A percentile compares a stretch with the other conserved stretches of the same genome.
These are phyloP conservation scores for Lophius piscatorius DNA, from an alignment of 2,113 vertebrate species.

Conservation along the genomic window DNA sequence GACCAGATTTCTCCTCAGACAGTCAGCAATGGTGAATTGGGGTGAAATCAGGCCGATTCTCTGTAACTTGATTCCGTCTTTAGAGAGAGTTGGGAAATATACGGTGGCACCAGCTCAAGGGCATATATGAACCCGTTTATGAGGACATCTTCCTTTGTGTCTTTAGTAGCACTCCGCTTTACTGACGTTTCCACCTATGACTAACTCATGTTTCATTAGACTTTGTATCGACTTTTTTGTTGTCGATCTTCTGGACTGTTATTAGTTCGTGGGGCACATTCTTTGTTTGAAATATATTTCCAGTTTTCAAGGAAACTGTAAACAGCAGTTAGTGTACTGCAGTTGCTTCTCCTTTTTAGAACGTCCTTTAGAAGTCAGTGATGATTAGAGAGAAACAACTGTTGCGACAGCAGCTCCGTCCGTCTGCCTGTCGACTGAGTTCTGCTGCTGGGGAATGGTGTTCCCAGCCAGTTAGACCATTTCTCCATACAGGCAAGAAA, in stretches of 20 bases:
- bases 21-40: no score
- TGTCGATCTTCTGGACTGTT: slow-evolving; percentile 13
- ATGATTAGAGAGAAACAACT: no score
- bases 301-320: slow-evolving; percentile 44
- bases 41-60: no score
- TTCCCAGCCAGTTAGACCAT: no score
- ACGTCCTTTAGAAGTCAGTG: no score
- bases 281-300: slow-evolving; percentile 55
- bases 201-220: slow-evolving; percentile 37
- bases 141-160: slow-evolving; percentile 1
- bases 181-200: slow-evolving; percentile 25
- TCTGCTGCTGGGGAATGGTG: no score
- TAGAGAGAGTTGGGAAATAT: neutral
- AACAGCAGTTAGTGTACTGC: slow-evolving; percentile 49
- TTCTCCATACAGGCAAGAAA: slow-evolving; percentile 38
- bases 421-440: no score
- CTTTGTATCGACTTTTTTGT: slow-evolving; percentile 23
- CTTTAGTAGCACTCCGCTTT: slow-evolving; percentile 15
- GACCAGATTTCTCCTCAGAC: no score
- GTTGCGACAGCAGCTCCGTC: neutral
- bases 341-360: no score
- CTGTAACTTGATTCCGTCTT: no score
- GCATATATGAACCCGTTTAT: neutral
- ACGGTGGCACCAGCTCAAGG: neutral
- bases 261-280: slow-evolving; percentile 20